These are phyloP conservation scores for Amphiprion percula DNA, from an alignment of 2,113 vertebrate genomes.

Conservation along the genomic window DNA sequence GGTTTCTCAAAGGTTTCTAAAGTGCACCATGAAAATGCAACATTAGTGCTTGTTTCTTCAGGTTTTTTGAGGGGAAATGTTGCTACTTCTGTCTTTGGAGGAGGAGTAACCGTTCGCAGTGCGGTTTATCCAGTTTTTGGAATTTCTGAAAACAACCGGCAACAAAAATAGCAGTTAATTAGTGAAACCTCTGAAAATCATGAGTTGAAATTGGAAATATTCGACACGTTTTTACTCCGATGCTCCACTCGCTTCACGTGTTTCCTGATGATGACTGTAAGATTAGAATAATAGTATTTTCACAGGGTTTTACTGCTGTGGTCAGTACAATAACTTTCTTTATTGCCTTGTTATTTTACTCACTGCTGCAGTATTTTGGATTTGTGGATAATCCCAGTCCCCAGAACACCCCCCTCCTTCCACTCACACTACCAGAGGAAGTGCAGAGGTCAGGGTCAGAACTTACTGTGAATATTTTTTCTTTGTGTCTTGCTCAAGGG, in stretches of 20 bases:
- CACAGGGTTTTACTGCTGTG: background rate
- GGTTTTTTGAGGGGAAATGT: background rate
- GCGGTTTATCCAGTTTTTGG: background rate
- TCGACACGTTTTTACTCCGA: background rate
- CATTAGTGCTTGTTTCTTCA: too few species aligned
- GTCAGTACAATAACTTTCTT: background rate
- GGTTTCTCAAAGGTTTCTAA: background rate
- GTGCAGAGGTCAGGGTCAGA: constrained; percentile 33
- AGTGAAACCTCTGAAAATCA: background rate
- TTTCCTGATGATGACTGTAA: too few species aligned
- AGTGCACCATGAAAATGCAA: background rate
- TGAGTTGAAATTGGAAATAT: background rate
- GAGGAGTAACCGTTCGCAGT: background rate
- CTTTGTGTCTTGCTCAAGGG: constrained; percentile 27
- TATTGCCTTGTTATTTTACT: background rate
- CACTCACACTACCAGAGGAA: constrained; percentile 12
- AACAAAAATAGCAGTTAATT: background rate
- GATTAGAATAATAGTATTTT: background rate
- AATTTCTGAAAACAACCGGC: constrained; percentile 21
- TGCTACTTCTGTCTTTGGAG: background rate
- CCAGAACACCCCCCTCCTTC: background rate
- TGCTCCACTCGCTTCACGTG: too few species aligned
- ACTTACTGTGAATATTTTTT: background rate
- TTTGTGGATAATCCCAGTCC: constrained; percentile 18
- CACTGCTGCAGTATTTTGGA: background rate